Percentiles rank a stretch among this genome's conserved stretches.
phyloP scores from a whole-genome alignment of 2,797 vertebrate genomes.

The Rhinatrema bivittatum region DNA sequence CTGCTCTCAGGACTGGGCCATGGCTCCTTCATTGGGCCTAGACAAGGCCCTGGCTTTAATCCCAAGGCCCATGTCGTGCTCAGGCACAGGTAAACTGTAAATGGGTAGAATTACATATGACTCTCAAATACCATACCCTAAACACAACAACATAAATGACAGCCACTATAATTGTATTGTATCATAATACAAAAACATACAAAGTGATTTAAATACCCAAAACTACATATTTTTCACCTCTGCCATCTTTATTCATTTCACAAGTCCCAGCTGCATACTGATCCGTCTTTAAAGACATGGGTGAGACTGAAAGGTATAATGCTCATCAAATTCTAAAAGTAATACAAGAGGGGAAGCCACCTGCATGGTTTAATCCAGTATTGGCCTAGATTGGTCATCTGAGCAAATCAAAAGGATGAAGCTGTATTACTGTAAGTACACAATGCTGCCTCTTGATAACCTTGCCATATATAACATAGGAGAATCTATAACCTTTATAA shows the following conservation, averaged over 20 bases:
- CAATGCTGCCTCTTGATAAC: background rate
- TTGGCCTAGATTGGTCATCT: conserved; percentile 20
- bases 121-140: too few species aligned
- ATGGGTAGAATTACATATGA: too few species aligned
- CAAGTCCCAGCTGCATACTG: conserved; percentile 32
- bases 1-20: too few species aligned
- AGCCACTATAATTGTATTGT: too few species aligned
- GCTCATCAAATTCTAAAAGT: conserved; percentile 44
- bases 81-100: too few species aligned
- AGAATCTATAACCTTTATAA: conserved; percentile 14
- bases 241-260: background rate
- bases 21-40: too few species aligned
- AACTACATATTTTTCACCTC: conserved; percentile 21
- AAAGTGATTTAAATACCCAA: too few species aligned
- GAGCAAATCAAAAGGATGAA: conserved; percentile 9
- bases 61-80: too few species aligned
- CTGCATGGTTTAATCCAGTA: conserved; percentile 22
- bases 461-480: conserved; percentile 2
- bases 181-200: too few species aligned
- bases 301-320: conserved; percentile 41
- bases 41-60: too few species aligned
- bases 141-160: too few species aligned
- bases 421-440: conserved; percentile 19
- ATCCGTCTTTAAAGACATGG: conserved; percentile 31
- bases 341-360: conserved; percentile 29